phyloP scores from a whole-genome alignment of 2,113 vertebrate species.

The Cichladusa arquata region DNA sequence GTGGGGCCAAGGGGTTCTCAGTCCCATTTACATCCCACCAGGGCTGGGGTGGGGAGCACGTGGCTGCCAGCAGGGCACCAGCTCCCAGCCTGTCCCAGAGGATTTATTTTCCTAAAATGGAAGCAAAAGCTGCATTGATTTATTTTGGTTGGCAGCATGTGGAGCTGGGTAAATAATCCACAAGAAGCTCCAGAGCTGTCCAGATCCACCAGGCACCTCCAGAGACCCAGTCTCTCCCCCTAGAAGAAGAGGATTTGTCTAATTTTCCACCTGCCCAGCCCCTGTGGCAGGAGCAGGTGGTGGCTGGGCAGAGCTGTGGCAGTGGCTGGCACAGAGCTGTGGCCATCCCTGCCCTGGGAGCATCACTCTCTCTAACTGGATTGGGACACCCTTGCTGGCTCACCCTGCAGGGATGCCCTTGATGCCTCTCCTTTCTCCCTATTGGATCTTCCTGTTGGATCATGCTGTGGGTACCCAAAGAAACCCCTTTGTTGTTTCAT shows the following conservation, averaged over 20 bases:
- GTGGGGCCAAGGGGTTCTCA: rapidly evolving
- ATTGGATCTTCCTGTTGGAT: neutral
- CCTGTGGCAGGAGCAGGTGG: neutral
- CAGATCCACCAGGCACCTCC: neutral
- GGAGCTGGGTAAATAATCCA: neutral
- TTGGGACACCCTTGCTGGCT: neutral
- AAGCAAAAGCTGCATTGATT: slow-evolving; percentile 29
- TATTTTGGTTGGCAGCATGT: slow-evolving; percentile 12
- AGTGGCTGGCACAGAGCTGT: neutral
- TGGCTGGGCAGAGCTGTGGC: neutral
- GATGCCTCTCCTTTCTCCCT: neutral
- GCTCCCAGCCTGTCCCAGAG: neutral
- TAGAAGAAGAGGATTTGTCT: rapidly evolving
- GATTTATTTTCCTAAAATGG: slow-evolving; percentile 55
- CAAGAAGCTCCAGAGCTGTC: neutral
- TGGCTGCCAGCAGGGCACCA: neutral
- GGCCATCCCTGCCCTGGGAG: neutral
- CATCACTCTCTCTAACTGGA: rapidly evolving
- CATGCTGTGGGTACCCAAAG: neutral
- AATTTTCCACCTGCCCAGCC: neutral
- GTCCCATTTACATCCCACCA: rapidly evolving
- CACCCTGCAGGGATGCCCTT: rapidly evolving
- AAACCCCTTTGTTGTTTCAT: neutral
- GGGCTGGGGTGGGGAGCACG: neutral
- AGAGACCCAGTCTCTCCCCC: rapidly evolving